Conservation (phyloP, 1,140 invertebrate genomes). For the Drosophila watanabei region DNA sequence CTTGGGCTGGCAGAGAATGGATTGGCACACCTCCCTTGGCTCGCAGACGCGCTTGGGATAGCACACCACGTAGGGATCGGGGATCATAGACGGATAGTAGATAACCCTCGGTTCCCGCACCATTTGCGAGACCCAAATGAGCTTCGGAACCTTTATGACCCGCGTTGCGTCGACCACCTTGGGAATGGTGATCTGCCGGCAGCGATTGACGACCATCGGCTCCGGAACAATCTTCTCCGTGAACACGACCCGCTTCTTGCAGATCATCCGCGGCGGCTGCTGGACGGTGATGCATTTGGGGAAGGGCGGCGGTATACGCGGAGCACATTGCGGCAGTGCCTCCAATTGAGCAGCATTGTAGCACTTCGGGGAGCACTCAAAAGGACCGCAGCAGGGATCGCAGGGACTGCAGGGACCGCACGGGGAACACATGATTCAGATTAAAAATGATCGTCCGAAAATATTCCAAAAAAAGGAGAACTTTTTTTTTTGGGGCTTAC, state of each 20-base stretch:
- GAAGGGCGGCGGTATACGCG: conserved; percentile 73
- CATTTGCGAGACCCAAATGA: conserved; percentile 82
- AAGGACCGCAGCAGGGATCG: conserved; percentile 78
- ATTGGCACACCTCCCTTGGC: conserved; percentile 77
- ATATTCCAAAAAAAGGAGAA: neutral
- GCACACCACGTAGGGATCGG: conserved; percentile 82
- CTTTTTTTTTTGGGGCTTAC: conserved; percentile 15
- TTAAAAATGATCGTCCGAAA: neutral
- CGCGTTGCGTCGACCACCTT: conserved; percentile 77
- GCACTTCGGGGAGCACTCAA: conserved; percentile 80
- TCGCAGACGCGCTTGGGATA: conserved; percentile 79
- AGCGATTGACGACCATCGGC: conserved; percentile 79
- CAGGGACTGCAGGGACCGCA: conserved; percentile 76
- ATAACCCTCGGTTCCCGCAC: conserved; percentile 77
- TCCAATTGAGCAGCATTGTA: conserved; percentile 75
- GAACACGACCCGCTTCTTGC: conserved; percentile 78
- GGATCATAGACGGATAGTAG: conserved; percentile 80
- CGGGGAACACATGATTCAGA: conserved; percentile 61
- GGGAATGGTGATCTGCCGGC: conserved; percentile 75
- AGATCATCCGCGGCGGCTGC: conserved; percentile 77
- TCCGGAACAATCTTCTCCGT: conserved; percentile 77
- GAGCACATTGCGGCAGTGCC: conserved; percentile 77
- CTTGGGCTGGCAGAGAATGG: conserved; percentile 79
- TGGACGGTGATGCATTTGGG: conserved; percentile 81
- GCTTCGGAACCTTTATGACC: conserved; percentile 77